phyloP scores from a whole-genome alignment of 2,888 invertebrate species.

The Caenorhabditis panamensis region DNA sequence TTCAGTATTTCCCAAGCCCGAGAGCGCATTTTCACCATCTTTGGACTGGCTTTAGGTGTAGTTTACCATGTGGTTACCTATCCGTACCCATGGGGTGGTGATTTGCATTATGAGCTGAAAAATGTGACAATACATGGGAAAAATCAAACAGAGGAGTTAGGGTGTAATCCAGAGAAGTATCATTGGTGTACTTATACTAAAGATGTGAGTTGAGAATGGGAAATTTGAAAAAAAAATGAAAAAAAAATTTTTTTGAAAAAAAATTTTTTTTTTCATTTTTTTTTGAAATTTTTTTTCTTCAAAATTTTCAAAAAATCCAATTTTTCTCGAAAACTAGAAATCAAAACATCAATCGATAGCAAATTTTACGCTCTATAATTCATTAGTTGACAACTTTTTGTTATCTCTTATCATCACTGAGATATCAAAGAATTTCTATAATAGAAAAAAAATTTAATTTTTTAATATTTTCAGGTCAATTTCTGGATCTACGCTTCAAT shows the following conservation, averaged over 20 bases:
- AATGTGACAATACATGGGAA: constrained; percentile 53
- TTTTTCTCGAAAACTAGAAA: too few species aligned
- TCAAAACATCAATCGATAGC: too few species aligned
- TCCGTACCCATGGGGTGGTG: constrained; percentile 64
- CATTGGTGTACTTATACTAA: constrained; percentile 62
- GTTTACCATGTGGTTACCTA: constrained; percentile 67
- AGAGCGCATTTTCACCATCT: constrained; percentile 66
- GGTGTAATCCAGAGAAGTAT: constrained; percentile 61
- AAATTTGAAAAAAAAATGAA: neutral
- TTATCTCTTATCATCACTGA: neutral
- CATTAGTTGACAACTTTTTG: too few species aligned
- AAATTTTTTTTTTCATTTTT: neutral
- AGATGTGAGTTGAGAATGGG: constrained; percentile 33
- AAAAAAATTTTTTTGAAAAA: neutral
- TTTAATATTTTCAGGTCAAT: constrained; percentile 56
- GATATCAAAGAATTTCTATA: neutral
- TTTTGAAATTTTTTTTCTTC: too few species aligned
- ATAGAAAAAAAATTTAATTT: neutral
- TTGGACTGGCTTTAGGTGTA: constrained; percentile 63
- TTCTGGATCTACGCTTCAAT: constrained; percentile 67
- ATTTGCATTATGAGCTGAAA: constrained; percentile 25
- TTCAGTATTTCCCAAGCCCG: constrained; percentile 63
- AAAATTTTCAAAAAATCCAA: too few species aligned
- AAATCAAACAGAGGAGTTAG: constrained; percentile 56
- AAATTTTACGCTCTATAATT: too few species aligned